Percentiles rank a stretch among this genome's conserved stretches.
Conservation (phyloP, 2,797 vertebrate genomes). For the Varecia variegata region DNA sequence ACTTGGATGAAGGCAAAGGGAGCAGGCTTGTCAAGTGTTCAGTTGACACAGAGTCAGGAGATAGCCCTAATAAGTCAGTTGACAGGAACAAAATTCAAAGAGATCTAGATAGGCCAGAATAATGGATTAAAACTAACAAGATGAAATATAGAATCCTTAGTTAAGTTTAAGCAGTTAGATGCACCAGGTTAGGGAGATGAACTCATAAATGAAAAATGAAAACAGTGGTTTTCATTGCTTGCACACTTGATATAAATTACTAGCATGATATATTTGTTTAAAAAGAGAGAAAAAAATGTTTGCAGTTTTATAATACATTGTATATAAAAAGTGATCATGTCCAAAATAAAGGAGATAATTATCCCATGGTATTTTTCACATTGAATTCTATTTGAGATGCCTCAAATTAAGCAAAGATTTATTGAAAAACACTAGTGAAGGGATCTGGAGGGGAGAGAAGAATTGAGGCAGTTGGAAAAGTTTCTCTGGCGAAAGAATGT, state of each 20-base stretch:
- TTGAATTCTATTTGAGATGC: background rate
- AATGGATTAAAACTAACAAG: background rate
- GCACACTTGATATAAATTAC: slow-evolving; percentile 30
- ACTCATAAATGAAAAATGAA: background rate
- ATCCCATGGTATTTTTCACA: background rate
- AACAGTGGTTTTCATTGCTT: slow-evolving; percentile 13
- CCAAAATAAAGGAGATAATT: background rate
- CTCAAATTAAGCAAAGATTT: slow-evolving; percentile 23
- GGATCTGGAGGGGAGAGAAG: background rate
- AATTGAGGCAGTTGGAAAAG: background rate
- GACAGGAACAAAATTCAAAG: background rate
- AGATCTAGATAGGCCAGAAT: slow-evolving; percentile 2
- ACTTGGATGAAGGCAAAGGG: background rate
- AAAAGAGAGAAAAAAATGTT: background rate
- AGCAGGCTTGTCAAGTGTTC: background rate
- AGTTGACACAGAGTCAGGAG: background rate
- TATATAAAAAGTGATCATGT: background rate
- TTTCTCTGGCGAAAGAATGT: background rate
- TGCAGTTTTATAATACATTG: background rate
- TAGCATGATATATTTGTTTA: slow-evolving; percentile 2
- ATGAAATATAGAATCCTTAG: background rate
- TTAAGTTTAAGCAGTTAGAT: slow-evolving; percentile 7
- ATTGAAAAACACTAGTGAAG: background rate
- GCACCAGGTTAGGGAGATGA: background rate
- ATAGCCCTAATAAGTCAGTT: background rate